Evolutionary conservation across 2,888 invertebrate species (phyloP).

Genomic region (Phyllotreta cruciferae): DNA sequence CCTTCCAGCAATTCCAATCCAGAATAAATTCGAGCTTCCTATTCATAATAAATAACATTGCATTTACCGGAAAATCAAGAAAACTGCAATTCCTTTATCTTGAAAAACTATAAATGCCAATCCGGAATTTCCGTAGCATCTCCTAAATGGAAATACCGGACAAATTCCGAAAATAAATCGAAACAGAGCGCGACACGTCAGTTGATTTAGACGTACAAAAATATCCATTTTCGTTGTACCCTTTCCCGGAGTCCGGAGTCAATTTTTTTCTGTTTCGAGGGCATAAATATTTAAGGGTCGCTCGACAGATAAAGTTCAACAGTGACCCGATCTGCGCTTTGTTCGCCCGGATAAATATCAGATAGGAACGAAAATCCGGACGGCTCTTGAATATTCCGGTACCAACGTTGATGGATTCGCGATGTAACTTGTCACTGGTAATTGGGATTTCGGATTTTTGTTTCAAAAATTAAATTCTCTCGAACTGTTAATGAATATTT

Average conservation of each 20-base stretch:
- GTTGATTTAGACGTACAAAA: slow-evolving; percentile 32
- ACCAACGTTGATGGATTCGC: slow-evolving; percentile 22
- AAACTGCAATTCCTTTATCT: no score
- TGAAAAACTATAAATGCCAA: no score
- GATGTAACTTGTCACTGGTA: slow-evolving; percentile 4
- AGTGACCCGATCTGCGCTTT: slow-evolving; percentile 30
- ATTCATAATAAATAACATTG: no score
- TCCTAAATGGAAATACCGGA: slow-evolving; percentile 6
- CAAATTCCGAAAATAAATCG: slow-evolving; percentile 26
- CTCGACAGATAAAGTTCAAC: slow-evolving; percentile 33
- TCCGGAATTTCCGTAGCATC: neutral
- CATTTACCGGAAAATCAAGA: no score
- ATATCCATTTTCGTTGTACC: slow-evolving; percentile 33
- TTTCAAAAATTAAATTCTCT: neutral
- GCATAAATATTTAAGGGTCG: slow-evolving; percentile 35
- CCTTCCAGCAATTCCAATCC: no score
- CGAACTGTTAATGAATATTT: slow-evolving; percentile 16
- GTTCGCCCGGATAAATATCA: slow-evolving; percentile 28
- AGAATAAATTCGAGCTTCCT: no score
- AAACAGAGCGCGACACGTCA: slow-evolving; percentile 24
- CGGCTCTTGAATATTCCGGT: slow-evolving; percentile 26
- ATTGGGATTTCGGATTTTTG: slow-evolving; percentile 21
- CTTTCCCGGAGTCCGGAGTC: slow-evolving; percentile 26
- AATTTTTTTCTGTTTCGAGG: slow-evolving; percentile 28
- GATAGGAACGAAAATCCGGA: slow-evolving; percentile 22